Evolutionary conservation across 2,797 vertebrate genomes (phyloP).

Genomic region (Taeniopygia guttata): DNA sequence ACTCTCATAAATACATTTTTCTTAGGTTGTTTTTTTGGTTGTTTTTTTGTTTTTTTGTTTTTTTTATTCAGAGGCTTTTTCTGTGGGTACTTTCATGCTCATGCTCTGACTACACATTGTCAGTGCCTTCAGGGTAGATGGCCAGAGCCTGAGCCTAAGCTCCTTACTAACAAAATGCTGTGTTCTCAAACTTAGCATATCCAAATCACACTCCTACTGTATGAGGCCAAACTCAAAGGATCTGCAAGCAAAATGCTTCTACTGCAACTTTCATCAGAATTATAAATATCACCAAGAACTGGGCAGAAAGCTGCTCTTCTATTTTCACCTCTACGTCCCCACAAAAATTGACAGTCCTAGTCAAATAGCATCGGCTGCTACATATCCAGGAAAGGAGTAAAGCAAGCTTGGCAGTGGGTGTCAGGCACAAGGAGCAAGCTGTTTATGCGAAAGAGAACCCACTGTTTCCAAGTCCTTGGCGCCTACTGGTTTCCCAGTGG

Average conservation of each 20-base stretch:
- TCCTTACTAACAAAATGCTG: not conserved
- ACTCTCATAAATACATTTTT: not conserved
- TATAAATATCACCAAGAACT: not conserved
- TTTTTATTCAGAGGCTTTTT: not conserved
- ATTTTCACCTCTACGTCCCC: rapidly evolving
- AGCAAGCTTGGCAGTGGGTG: not conserved
- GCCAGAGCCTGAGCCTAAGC: not conserved
- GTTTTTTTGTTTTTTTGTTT: too few species aligned
- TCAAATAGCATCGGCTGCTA: not conserved
- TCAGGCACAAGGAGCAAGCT: not conserved
- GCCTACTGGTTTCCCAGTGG: not conserved
- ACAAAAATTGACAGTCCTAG: not conserved
- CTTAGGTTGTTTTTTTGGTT: not conserved
- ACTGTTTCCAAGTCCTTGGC: not conserved
- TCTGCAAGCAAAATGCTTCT: not conserved
- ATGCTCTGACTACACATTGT: not conserved
- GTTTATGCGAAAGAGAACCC: not conserved
- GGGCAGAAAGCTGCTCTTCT: not conserved
- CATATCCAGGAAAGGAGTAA: not conserved
- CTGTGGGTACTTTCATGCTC: not conserved
- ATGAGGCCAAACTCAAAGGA: not conserved
- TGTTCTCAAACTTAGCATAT: not conserved
- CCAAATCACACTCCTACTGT: not conserved
- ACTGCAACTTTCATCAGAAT: not conserved
- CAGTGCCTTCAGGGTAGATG: not conserved